phyloP scores from a whole-genome alignment of 2,113 vertebrate genomes.

The Ia io region DNA sequence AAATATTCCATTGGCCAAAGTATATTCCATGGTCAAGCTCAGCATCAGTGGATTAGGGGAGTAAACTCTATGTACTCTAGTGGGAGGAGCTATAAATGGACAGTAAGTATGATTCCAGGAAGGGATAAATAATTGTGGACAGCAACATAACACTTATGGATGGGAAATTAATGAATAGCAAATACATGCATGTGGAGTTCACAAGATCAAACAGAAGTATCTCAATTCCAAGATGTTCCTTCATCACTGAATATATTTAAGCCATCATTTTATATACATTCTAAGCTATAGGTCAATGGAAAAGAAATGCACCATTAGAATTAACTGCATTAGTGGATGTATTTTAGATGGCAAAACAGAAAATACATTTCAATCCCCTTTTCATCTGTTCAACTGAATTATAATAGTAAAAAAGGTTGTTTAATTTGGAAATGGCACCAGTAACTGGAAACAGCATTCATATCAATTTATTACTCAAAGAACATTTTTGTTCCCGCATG shows the following conservation, averaged over 20 bases:
- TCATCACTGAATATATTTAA: slow-evolving; percentile 12
- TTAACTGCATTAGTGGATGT: not conserved
- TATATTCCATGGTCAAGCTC: not conserved
- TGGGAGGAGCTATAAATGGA: not conserved
- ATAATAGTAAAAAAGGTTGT: not conserved
- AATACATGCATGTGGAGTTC: not conserved
- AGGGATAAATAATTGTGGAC: not conserved
- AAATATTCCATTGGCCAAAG: not conserved
- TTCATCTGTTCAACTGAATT: not conserved
- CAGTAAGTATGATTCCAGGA: not conserved
- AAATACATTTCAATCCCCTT: not conserved
- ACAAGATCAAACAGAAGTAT: not conserved
- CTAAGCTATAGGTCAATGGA: not conserved
- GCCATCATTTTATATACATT: not conserved
- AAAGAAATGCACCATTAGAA: slow-evolving; percentile 5
- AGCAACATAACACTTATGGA: not conserved
- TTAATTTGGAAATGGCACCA: slow-evolving; percentile 23
- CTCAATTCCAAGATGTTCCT: not conserved
- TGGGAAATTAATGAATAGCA: not conserved
- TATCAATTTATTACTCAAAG: slow-evolving; percentile 22
- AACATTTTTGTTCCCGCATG: slow-evolving; percentile 1
- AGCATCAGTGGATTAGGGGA: not conserved
- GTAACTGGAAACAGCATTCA: slow-evolving; percentile 34
- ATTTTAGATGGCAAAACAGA: not conserved
- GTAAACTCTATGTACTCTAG: not conserved